Base-by-base conservation (phyloP, 2,888 invertebrate species). In the Dione vanillae region DNA sequence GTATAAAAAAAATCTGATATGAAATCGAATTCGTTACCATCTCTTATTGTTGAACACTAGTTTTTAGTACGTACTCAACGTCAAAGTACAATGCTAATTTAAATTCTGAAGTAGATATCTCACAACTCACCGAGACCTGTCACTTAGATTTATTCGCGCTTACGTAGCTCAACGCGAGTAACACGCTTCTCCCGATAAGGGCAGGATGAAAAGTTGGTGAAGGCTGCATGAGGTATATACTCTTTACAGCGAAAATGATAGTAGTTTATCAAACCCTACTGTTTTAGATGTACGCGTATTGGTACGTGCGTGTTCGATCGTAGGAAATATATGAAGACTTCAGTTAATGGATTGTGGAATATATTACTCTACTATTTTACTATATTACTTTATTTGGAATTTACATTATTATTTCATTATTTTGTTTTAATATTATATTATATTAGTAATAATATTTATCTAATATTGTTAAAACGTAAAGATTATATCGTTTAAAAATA, bases 171-270 rank as follows among this genome's bases (percentile, higher is more conserved):
- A 58, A 49, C 52, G 58, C 66, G 58, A 67, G 67, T 54, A 19
- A 68, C 70, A 62, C 52, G 62, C 37, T 67, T 56, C 58, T 65
- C 67, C 64, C 68, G 73, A 71, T 73, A 75, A 71, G 71, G 72
- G 73, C 70, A 47, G 70, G 70, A 71, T 71, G 75, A 75, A 75
- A 75, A 75, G 75, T 75, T 71, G 71, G 71, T 66, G 69, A 76
- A 73, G 74, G 74, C 72, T 74, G 72, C 80, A 77, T 77, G 79
- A 80, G 70, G 75, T 71, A 80, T 80, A 76, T 73, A 72, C 69
- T 76, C 76, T 77, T 76, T 77, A 77, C 72, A 70, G 65, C 70
- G 72, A 54, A 77, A 77, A 79, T 76, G 76, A 73, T 69, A 35
- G 72, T 71, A 75, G 71, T 80, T 77, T 76, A 74, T 78, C 76